Evolutionary conservation across 2,113 vertebrate species (phyloP).

Genomic region (Emydocephalus ijimae): DNA sequence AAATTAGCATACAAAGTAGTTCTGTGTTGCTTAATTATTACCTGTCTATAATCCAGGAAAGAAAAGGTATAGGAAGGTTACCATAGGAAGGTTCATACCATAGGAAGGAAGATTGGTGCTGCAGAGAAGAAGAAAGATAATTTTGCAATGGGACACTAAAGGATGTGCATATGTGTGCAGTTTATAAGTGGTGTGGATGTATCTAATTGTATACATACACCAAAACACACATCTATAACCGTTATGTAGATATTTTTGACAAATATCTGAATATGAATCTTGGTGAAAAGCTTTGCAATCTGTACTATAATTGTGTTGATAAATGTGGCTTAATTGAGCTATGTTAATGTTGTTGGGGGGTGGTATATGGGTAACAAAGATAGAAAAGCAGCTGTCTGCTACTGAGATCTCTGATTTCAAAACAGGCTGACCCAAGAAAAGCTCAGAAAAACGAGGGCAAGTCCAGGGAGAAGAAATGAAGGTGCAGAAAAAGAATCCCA

Average conservation of each 20-base stretch:
- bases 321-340: not conserved
- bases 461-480: not conserved
- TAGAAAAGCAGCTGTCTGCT: not conserved
- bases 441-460: not conserved
- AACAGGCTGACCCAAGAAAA: not conserved
- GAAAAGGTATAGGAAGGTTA: not conserved
- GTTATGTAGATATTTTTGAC: not conserved
- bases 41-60: constrained; percentile 6
- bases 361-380: not conserved
- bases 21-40: constrained; percentile 3
- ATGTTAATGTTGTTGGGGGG: not conserved
- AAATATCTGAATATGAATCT: not conserved
- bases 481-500: not conserved
- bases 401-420: not conserved
- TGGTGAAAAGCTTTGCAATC: not conserved
- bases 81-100: not conserved
- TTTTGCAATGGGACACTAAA: not conserved
- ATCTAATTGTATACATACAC: not conserved
- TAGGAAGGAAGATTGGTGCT: not conserved
- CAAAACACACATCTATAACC: not conserved
- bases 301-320: not conserved
- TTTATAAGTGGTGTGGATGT: not conserved
- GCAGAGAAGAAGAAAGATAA: not conserved
- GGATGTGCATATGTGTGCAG: not conserved
- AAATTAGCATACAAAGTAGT: not conserved